A percentile compares a stretch with the other conserved stretches of the same genome.
Conservation (phyloP, 2,888 invertebrate species). For the Acleris laterana region DNA sequence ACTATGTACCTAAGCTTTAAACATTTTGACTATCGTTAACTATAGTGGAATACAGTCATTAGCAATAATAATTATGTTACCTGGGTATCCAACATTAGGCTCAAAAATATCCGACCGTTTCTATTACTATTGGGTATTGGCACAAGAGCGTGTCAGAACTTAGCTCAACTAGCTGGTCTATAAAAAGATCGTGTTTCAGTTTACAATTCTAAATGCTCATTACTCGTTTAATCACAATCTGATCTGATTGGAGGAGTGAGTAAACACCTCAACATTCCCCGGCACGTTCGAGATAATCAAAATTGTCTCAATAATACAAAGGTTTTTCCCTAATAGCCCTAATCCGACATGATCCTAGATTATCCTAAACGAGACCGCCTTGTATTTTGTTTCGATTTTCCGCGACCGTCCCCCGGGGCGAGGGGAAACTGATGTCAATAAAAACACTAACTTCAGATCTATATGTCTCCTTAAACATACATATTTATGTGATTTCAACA, state of each 20-base stretch:
- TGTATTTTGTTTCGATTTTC: slow-evolving; percentile 18
- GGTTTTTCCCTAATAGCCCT: slow-evolving; percentile 9
- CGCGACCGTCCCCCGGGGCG: slow-evolving; percentile 7
- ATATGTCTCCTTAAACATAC: not conserved
- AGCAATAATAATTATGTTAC: too few relatives aligned
- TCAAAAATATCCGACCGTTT: too few relatives aligned
- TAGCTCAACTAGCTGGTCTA: too few relatives aligned
- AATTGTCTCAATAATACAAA: slow-evolving; percentile 16
- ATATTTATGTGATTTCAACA: too few relatives aligned
- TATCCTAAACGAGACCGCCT: slow-evolving; percentile 19
- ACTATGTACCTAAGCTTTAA: too few relatives aligned
- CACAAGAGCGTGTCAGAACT: too few relatives aligned
- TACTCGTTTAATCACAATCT: slow-evolving; percentile 26
- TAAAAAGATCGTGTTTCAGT: slow-evolving; percentile 16
- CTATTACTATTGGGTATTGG: too few relatives aligned
- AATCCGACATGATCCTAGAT: slow-evolving; percentile 19
- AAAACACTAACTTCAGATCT: slow-evolving; percentile 4
- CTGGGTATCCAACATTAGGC: too few relatives aligned
- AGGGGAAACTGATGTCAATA: slow-evolving; percentile 11
- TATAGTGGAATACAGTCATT: too few relatives aligned
- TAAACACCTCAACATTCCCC: slow-evolving; percentile 20
- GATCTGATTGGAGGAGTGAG: slow-evolving; percentile 20
- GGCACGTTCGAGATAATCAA: slow-evolving; percentile 15
- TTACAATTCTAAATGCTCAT: slow-evolving; percentile 21
- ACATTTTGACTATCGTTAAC: too few relatives aligned